phyloP scores from a whole-genome alignment of 2,888 invertebrate species.

The Dorcus parallelipipedus region DNA sequence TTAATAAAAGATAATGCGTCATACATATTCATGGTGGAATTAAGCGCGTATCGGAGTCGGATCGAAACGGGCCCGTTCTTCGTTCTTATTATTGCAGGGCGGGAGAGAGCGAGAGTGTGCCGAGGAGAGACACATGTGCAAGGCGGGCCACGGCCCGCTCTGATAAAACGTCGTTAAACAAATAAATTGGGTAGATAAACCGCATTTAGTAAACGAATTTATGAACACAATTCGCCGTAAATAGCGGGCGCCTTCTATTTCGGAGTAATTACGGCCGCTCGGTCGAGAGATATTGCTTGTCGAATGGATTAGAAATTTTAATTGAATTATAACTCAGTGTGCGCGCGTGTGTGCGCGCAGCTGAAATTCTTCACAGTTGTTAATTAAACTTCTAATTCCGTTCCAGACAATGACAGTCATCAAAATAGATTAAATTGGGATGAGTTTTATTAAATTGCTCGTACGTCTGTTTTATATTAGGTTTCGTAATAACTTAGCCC shows the following conservation, averaged over 20 bases:
- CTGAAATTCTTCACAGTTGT: slow-evolving; percentile 38
- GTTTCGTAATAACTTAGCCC: slow-evolving; percentile 38
- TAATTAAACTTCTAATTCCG: slow-evolving; percentile 50
- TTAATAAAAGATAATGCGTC: slow-evolving; percentile 44
- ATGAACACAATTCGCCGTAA: slow-evolving; percentile 32
- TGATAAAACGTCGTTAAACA: slow-evolving; percentile 39
- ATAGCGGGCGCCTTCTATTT: slow-evolving; percentile 26
- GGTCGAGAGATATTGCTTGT: slow-evolving; percentile 39
- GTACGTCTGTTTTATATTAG: slow-evolving; percentile 43
- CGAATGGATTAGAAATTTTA: slow-evolving; percentile 39
- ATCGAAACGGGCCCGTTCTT: slow-evolving; percentile 1
- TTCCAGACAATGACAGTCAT: slow-evolving; percentile 48
- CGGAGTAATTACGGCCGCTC: slow-evolving; percentile 35
- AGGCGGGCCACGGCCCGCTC: slow-evolving; percentile 20
- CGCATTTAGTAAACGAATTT: slow-evolving; percentile 37
- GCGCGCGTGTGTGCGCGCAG: slow-evolving; percentile 11
- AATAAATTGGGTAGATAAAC: slow-evolving; percentile 39
- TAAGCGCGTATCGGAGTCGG: slow-evolving; percentile 23
- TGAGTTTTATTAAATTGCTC: slow-evolving; percentile 48
- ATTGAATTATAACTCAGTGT: slow-evolving; percentile 30
- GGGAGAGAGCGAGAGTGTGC: not conserved
- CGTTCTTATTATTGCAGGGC: not conserved
- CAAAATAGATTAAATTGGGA: slow-evolving; percentile 50
- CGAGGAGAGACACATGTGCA: slow-evolving; percentile 28
- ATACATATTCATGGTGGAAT: slow-evolving; percentile 46